Base-by-base conservation (phyloP, 2,888 invertebrate species). In the Platycnemis pennipes region DNA sequence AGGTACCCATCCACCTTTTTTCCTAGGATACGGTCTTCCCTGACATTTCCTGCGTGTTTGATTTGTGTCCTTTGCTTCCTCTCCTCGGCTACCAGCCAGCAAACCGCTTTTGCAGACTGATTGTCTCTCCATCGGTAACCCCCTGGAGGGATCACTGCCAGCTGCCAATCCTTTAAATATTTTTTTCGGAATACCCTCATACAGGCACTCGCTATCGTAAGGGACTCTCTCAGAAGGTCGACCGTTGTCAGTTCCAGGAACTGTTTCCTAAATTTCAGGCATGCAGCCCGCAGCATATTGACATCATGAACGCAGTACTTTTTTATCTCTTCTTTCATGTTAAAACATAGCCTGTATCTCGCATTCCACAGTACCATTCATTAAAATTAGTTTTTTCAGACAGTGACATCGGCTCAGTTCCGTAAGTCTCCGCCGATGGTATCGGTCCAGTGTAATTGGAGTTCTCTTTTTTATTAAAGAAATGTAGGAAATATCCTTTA, bases 401-500 rank as follows among this genome's bases (percentile, higher is more conserved):
- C 56, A 16, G 22, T 11, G 46, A 91, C 91, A 91, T 91, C 3
- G 26, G 5, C 4, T 69, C 69, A 37, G 31, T 19, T n/a, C 94
- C 42, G n/a, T 94, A 94, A 2, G 19, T 26, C 4, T 69, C 31
- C 8, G 37, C 4, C 19, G 69, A n/a, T 44, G 94, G 94, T 26
- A 94, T 8, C 4, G 94, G 56, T 26, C 94, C 94, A 2, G 26
- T 37, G 31, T 94, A 94, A 1, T 69, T 31, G 19, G 11, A 3
- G 19, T 69, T 94, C 37, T 94, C 69, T n/a, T 69, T 69, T 2
- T 45, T 46, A 19, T 94, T 69, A 53, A 94, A 94, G 19, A 69
- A 85, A 63, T 94, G 94, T 3, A 69, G 94, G 46, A 94, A 94
- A n/a, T 94, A 77, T 2, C 86, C 85, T 26, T 94, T 94, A 7